Evolutionary conservation across 2,113 vertebrate species (phyloP), one percentile per base, ranked within the genome.

Genomic region (Casuarius casuarius): DNA sequence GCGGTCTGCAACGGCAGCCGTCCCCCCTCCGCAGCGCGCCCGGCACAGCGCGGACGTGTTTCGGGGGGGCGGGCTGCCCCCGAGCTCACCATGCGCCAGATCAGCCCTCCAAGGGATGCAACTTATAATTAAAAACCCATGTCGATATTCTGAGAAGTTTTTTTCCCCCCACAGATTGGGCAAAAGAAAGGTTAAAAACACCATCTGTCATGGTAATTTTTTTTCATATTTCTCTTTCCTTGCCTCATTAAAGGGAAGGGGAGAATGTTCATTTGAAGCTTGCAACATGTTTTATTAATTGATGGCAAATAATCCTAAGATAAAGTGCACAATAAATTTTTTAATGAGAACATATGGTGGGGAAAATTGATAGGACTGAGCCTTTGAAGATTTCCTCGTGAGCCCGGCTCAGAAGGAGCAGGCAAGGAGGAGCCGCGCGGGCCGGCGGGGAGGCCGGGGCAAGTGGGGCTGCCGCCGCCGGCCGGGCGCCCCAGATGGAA

Each of bases 281-380:
- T 21, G 22, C 49, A 75, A 40, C 84, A 59, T 28, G 46, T 91
- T 97, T 87, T 95, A 97, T 97, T 97, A 97, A 97, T 96, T 80
- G 87, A 84, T 77, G 74, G 84, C 87, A 97, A 95, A 92, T 96
- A 97, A 97, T 90, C 86, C 89, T 8, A 92, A 97, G 84, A 97
- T 97, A 98, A 98, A 97, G 83, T 22, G 12, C 86, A 38, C 94
- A 74, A 90, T 97, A 95, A 97, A 97, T 29, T 63, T 81, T 96
- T 95, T 97, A 96, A 97, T 95, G 95, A 96, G 96, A 98, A 97
- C 96, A 97, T 97, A 93, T 81, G 94, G 95, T 4, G 18, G 61
- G 94, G 73, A 95, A 95, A 94, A 96, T 62, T 62, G 94, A 97
- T 63, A 78, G 93, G 89, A 61, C 29, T 0, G 54, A 93, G 56